Conservation (phyloP, 2,888 invertebrate genomes). For the Drosophila meridiana region DNA sequence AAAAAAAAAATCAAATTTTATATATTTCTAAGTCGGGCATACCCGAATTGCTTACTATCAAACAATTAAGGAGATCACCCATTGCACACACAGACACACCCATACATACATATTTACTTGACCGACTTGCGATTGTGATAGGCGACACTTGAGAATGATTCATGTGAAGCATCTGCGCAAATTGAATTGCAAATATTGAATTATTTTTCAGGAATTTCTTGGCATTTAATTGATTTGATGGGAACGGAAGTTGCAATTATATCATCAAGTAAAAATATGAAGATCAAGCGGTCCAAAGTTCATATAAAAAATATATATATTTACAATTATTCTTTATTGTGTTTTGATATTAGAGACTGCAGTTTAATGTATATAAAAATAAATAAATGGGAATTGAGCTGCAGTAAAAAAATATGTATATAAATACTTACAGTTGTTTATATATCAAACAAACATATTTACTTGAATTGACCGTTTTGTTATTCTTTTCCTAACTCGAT, state of each 20-base stretch:
- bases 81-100: background rate
- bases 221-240: background rate
- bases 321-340: background rate
- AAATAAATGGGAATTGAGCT: background rate
- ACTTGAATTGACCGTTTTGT: background rate
- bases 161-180: constrained; percentile 48
- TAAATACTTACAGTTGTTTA: background rate
- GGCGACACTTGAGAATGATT: constrained; percentile 45
- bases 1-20: too few species aligned
- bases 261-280: constrained; percentile 4
- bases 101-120: background rate
- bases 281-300: background rate
- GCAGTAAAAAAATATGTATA: background rate
- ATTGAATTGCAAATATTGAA: constrained; percentile 52
- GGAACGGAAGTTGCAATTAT: constrained; percentile 8
- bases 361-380: background rate
- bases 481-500: background rate
- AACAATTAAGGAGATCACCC: background rate
- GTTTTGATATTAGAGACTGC: background rate
- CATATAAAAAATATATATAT: background rate
- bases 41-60: background rate
- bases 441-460: background rate
- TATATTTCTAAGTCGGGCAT: background rate
- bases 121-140: constrained; percentile 31
- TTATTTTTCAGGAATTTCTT: constrained; percentile 18